Conservation (phyloP, 2,888 invertebrate species). For the Priocnemis perturbator region DNA sequence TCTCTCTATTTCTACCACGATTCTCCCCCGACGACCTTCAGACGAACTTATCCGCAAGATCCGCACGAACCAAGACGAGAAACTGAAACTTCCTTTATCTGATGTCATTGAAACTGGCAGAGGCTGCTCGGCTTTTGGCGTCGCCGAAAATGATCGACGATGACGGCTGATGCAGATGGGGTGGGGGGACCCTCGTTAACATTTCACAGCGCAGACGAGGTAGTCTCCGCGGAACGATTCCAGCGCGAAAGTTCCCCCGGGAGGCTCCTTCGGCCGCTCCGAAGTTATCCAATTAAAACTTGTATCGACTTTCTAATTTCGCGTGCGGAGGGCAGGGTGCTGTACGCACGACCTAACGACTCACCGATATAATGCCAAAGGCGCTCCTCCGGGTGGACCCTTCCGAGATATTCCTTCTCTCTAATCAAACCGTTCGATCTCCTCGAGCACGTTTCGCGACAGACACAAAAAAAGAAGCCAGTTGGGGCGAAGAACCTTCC, state of each 20-base stretch:
- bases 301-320: constrained; percentile 34
- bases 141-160: background rate
- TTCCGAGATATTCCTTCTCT: background rate
- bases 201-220: constrained; percentile 9
- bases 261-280: constrained; percentile 2
- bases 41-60: too few species aligned
- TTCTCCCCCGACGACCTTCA: too few species aligned
- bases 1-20: too few species aligned
- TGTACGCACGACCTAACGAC: background rate
- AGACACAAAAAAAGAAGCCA: constrained; percentile 18
- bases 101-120: too few species aligned
- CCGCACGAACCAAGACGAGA: too few species aligned
- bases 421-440: constrained; percentile 1
- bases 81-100: too few species aligned
- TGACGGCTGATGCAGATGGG: background rate
- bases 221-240: constrained; percentile 12
- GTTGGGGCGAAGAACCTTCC: background rate
- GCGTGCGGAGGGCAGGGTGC: too few species aligned
- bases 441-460: background rate
- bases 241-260: constrained; percentile 20
- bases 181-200: constrained; percentile 20
- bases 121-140: too few species aligned
- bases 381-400: background rate
- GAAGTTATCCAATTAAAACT: constrained; percentile 42
- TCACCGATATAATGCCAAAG: background rate